These are phyloP conservation scores for Microtus californicus DNA, from an alignment of 2,797 vertebrate genomes.

Conservation along the genomic window DNA sequence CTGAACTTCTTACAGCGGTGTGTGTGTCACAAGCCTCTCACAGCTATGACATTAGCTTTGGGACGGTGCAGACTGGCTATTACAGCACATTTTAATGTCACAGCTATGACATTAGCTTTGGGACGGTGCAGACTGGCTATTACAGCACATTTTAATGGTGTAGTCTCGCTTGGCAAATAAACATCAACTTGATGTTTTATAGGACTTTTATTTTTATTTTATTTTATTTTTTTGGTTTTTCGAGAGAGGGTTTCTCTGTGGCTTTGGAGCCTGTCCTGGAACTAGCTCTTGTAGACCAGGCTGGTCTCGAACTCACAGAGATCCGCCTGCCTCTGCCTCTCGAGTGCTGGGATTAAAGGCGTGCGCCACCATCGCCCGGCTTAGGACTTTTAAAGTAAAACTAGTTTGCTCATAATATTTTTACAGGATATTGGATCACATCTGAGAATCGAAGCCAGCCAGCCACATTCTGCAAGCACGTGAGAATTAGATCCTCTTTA, in stretches of 20 bases:
- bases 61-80: not conserved
- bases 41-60: not conserved
- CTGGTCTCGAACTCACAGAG: no score
- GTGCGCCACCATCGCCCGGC: no score
- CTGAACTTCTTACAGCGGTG: not conserved
- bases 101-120: not conserved
- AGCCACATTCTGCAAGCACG: conserved; percentile 52
- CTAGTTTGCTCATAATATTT: conserved; percentile 29
- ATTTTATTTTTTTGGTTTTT: no score
- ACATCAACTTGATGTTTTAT: conserved; percentile 45
- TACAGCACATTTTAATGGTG: not conserved
- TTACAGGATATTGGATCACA: conserved; percentile 8
- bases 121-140: not conserved
- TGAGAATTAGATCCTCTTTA: conserved; percentile 33
- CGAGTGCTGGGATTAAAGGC: no score
- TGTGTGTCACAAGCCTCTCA: conserved; percentile 8
- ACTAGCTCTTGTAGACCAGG: no score
- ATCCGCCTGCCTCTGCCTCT: no score
- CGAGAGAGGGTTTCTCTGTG: no score
- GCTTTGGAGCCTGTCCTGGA: no score
- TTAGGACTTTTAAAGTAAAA: conserved; percentile 54
- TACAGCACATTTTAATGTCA: no score
- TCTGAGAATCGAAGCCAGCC: conserved; percentile 34
- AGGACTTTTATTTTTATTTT: no score
- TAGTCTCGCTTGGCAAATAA: conserved; percentile 1